Conservation (phyloP, 2,797 vertebrate genomes). For the Mormyrus hasselquistii region DNA sequence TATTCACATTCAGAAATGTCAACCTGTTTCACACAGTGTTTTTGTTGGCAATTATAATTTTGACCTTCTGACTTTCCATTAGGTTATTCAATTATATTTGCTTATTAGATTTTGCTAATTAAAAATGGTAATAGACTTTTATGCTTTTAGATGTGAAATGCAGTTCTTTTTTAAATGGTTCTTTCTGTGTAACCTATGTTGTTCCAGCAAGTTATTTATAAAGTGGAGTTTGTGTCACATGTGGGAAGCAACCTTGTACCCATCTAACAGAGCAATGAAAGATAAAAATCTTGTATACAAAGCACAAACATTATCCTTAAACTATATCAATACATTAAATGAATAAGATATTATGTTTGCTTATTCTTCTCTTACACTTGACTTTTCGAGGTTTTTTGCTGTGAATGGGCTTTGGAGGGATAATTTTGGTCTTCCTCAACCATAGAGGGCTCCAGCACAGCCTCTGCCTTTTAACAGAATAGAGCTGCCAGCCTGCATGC, state of each 20-base stretch:
- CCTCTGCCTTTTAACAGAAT: not conserved
- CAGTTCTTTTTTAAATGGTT: not conserved
- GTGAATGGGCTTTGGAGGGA: not conserved
- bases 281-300: not conserved
- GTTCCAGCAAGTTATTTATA: not conserved
- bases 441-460: not conserved
- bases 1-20: constrained; percentile 52
- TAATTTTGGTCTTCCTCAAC: not conserved
- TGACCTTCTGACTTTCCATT: constrained; percentile 23
- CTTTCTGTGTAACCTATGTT: not conserved
- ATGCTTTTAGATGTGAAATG: constrained; percentile 7
- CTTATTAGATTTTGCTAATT: constrained; percentile 22
- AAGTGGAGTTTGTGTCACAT: not conserved
- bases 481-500: not conserved
- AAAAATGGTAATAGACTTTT: not conserved
- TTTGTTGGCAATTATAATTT: constrained; percentile 37
- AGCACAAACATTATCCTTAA: not conserved
- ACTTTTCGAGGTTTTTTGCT: not conserved
- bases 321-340: not conserved
- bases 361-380: not conserved
- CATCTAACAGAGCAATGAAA: not conserved
- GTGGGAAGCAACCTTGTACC: not conserved
- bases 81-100: constrained; percentile 37
- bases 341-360: not conserved
- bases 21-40: constrained; percentile 41